Conservation (phyloP, 2,113 vertebrate species). For the Capricornis sumatraensis region DNA sequence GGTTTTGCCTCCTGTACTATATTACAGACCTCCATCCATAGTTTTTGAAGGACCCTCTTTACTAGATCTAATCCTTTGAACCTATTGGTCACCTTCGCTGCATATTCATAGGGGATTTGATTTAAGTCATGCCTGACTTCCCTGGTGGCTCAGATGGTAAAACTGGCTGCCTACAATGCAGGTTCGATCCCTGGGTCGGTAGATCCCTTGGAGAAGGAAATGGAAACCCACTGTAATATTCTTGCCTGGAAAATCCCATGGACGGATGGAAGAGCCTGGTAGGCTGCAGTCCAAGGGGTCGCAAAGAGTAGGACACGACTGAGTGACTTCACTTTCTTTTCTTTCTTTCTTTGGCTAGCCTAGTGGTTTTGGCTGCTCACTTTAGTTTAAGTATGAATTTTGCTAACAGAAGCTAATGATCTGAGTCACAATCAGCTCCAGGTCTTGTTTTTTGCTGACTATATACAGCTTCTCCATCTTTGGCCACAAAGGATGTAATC, state of each 20-base stretch:
- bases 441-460: background rate
- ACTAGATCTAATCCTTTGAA: background rate
- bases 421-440: background rate
- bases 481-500: background rate
- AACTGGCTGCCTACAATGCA: accelerated
- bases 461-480: background rate
- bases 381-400: background rate
- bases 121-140: background rate
- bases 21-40: background rate
- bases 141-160: background rate
- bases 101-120: background rate
- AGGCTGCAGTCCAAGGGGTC: background rate
- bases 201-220: background rate
- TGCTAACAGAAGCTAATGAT: background rate
- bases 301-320: accelerated
- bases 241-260: background rate
- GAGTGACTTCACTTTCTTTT: background rate
- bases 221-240: background rate
- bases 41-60: background rate
- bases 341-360: background rate
- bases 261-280: accelerated
- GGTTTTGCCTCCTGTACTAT: background rate
- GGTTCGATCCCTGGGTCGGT: background rate
- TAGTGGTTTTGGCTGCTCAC: background rate
- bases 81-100: background rate